Conservation (phyloP, 2,797 vertebrate species). For the Argyrosomus regius region DNA sequence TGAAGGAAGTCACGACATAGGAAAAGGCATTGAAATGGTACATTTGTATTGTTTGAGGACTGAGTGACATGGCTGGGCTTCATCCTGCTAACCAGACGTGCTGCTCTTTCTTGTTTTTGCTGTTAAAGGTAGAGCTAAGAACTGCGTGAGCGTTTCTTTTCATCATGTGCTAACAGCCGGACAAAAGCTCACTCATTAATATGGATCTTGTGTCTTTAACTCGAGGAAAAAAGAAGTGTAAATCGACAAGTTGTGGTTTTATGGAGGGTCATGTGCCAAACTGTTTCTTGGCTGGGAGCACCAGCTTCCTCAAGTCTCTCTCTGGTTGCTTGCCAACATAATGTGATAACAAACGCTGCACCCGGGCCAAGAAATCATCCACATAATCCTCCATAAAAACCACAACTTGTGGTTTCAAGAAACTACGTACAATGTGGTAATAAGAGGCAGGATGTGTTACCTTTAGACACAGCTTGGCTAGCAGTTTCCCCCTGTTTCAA, state of each 20-base stretch:
- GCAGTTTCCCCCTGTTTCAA: neutral
- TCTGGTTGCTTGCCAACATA: neutral
- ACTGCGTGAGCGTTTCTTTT: neutral
- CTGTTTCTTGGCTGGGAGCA: neutral
- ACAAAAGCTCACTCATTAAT: neutral
- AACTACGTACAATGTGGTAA: neutral
- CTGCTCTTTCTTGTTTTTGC: constrained; percentile 18
- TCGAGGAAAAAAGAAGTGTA: neutral
- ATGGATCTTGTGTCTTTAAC: neutral
- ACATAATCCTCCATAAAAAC: neutral
- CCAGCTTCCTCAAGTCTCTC: neutral
- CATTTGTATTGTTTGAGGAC: neutral
- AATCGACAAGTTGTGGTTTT: neutral
- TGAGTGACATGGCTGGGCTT: neutral
- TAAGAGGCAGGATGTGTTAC: neutral
- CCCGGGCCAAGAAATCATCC: neutral
- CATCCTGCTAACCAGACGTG: constrained; percentile 31
- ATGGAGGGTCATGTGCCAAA: neutral
- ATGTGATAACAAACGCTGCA: neutral
- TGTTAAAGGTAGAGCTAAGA: neutral
- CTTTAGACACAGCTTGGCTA: neutral
- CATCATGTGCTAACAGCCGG: neutral
- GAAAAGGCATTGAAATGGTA: neutral
- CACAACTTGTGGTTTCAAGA: neutral
- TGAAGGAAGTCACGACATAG: constrained; percentile 32